phyloP scores from a whole-genome alignment of 2,797 vertebrate genomes.

The Pantherophis alleghaniensis region DNA sequence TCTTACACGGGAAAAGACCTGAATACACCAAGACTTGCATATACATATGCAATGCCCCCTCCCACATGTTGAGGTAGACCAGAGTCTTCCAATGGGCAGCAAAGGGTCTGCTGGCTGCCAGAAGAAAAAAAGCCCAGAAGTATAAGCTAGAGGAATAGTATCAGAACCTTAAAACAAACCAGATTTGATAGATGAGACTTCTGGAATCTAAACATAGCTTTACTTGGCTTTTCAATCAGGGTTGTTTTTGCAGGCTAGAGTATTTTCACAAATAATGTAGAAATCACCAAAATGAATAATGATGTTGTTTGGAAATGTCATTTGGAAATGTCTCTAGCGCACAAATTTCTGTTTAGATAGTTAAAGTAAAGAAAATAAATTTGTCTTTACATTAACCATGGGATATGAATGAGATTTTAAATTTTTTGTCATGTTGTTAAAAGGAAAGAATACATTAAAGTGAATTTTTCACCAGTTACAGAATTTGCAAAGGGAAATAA shows the following conservation, averaged over 20 bases:
- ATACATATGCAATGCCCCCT: too few species aligned
- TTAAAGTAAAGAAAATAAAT: slow-evolving; percentile 47
- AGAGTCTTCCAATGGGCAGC: too few species aligned
- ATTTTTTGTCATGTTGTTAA: slow-evolving; percentile 6
- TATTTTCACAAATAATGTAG: slow-evolving; percentile 8
- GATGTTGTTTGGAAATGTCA: slow-evolving; percentile 30
- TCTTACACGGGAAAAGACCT: too few species aligned
- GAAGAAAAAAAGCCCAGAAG: neutral
- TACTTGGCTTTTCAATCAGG: neutral
- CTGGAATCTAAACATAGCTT: neutral
- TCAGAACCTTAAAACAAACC: slow-evolving; percentile 3
- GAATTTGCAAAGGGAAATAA: slow-evolving; percentile 57
- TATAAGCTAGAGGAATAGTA: neutral
- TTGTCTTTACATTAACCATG: slow-evolving; percentile 43
- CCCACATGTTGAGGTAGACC: too few species aligned
- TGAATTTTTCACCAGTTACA: slow-evolving; percentile 49
- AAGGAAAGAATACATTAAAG: slow-evolving; percentile 54
- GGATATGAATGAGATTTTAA: slow-evolving; percentile 42
- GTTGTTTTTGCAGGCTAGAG: neutral
- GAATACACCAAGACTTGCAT: too few species aligned
- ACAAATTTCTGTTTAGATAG: slow-evolving; percentile 41
- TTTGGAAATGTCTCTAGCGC: slow-evolving; percentile 8
- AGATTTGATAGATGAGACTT: neutral
- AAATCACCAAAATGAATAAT: slow-evolving; percentile 38
- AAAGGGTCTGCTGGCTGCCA: too few species aligned